Evolutionary conservation across 2,797 vertebrate genomes (phyloP).

Genomic region (Sarcoramphus papa): DNA sequence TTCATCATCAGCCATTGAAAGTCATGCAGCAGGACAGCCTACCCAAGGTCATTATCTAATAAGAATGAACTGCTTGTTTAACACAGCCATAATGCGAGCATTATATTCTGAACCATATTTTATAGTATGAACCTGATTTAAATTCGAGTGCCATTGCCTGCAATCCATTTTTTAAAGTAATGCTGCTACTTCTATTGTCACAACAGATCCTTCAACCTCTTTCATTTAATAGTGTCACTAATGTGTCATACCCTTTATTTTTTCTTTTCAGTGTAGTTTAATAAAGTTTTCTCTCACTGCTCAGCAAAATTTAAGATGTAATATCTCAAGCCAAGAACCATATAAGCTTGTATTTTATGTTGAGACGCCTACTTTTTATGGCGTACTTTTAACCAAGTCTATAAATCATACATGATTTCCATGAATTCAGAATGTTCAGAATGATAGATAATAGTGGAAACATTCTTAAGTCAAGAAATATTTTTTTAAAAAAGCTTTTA

Average conservation of each 20-base stretch:
- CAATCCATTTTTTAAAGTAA: not conserved
- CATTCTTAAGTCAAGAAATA: not conserved
- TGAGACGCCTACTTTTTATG: not conserved
- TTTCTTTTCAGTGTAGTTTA: not conserved
- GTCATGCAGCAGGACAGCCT: not conserved
- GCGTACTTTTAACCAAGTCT: not conserved
- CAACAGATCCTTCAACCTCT: not conserved
- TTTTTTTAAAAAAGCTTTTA: not conserved
- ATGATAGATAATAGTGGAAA: not conserved
- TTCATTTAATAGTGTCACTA: not conserved
- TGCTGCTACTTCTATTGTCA: not conserved
- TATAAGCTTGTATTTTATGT: not conserved
- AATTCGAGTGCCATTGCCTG: not conserved
- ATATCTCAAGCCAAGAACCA: not conserved
- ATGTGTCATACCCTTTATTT: not conserved
- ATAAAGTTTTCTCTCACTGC: not conserved
- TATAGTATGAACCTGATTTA: not conserved
- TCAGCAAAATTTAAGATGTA: not conserved
- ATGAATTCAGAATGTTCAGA: not conserved
- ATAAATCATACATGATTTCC: not conserved
- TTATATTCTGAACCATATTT: not conserved
- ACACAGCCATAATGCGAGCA: not conserved
- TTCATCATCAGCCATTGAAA: not conserved
- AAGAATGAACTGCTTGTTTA: not conserved
- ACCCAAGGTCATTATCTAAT: not conserved